These are phyloP conservation scores for Benthosema pterotum DNA, from an alignment of 2,797 vertebrate species.

Conservation along the genomic window DNA sequence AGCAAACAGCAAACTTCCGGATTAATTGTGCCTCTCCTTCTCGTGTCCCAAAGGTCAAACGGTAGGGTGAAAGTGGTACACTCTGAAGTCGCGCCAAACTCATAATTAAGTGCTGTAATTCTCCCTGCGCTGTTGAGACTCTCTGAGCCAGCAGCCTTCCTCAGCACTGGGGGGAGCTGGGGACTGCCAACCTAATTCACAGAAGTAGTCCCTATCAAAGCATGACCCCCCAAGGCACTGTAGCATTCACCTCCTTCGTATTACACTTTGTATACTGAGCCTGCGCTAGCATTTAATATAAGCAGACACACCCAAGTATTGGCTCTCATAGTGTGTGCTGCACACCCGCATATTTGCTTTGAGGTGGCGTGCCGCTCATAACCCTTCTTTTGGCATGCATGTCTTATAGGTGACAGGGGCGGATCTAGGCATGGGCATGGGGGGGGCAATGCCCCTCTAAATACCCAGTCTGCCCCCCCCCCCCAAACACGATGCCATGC, in stretches of 20 bases:
- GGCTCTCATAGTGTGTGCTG: too few relatives aligned
- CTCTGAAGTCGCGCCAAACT: constrained; percentile 27
- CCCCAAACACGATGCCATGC: too few relatives aligned
- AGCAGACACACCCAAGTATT: too few relatives aligned
- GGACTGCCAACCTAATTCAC: constrained; percentile 39
- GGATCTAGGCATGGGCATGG: too few relatives aligned
- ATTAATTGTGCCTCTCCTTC: constrained; percentile 6
- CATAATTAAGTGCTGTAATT: constrained; percentile 26
- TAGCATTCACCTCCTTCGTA: not conserved
- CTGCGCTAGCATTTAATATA: not conserved
- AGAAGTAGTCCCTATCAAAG: constrained; percentile 13
- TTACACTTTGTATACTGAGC: not conserved
- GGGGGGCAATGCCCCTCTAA: too few relatives aligned
- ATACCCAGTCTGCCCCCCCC: too few relatives aligned
- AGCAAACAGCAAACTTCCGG: not conserved
- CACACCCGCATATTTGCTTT: too few relatives aligned
- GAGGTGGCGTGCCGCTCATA: too few relatives aligned
- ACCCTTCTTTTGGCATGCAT: too few relatives aligned
- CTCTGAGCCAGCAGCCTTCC: constrained; percentile 19
- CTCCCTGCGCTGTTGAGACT: not conserved
- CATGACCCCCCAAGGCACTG: not conserved
- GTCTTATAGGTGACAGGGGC: too few relatives aligned
- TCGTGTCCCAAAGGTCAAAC: constrained; percentile 18
- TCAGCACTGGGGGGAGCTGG: constrained; percentile 30
- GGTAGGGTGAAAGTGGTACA: constrained; percentile 10